A percentile compares a stretch with the other conserved stretches of the same genome.
phyloP scores from a whole-genome alignment of 2,888 invertebrate species.

The Anorthoa munda region DNA sequence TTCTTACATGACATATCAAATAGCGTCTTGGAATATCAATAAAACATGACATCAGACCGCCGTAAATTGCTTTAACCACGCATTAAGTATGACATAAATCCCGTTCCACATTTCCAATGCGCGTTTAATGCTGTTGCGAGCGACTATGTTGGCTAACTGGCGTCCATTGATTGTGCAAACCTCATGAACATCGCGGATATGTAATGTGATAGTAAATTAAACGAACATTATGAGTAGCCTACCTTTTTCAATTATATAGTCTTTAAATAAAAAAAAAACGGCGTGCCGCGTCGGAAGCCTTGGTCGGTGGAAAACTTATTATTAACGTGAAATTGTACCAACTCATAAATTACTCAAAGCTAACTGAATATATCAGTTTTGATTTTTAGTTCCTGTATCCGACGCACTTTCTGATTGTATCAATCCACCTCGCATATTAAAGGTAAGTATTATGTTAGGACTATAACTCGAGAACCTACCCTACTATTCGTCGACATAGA shows the following conservation, averaged over 20 bases:
- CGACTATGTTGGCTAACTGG: slow-evolving; percentile 59
- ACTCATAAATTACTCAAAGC: slow-evolving; percentile 38
- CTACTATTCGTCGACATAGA: too few species aligned
- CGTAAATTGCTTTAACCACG: slow-evolving; percentile 53
- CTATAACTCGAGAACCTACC: neutral
- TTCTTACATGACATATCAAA: slow-evolving; percentile 14
- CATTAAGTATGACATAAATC: slow-evolving; percentile 67
- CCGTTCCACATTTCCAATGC: slow-evolving; percentile 67
- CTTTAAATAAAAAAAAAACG: slow-evolving; percentile 40
- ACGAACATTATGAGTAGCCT: slow-evolving; percentile 52
- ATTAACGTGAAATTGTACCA: slow-evolving; percentile 31
- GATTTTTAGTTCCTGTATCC: slow-evolving; percentile 39
- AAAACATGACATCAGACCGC: slow-evolving; percentile 55
- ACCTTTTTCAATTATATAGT: slow-evolving; percentile 56
- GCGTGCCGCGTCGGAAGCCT: slow-evolving; percentile 46
- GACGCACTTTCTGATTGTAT: neutral
- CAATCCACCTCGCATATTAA: neutral
- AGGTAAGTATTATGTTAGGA: neutral
- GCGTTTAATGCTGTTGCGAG: slow-evolving; percentile 57
- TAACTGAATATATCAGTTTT: slow-evolving; percentile 23
- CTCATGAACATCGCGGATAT: slow-evolving; percentile 65
- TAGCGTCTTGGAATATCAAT: slow-evolving; percentile 51
- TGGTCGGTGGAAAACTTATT: slow-evolving; percentile 58
- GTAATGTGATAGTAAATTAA: slow-evolving; percentile 64
- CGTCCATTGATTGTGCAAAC: slow-evolving; percentile 65